Conservation (phyloP, 2,113 vertebrate genomes). For the Oncorhynchus kisutch region DNA sequence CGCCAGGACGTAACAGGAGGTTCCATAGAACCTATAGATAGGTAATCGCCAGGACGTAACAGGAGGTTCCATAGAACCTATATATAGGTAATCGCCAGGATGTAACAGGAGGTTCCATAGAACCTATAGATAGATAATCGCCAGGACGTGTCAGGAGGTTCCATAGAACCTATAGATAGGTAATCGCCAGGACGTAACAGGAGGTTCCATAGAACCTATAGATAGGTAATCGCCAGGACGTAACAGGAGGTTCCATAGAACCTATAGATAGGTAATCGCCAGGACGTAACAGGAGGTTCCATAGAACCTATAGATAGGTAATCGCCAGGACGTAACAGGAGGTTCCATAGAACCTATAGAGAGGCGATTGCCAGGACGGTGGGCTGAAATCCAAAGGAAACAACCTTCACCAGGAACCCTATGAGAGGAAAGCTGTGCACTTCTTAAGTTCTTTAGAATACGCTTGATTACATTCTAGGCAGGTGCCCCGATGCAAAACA, state of each 20-base stretch:
- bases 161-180: conserved; percentile 34
- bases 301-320: conserved; percentile 35
- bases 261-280: conserved; percentile 35
- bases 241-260: not conserved
- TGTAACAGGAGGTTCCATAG: not conserved
- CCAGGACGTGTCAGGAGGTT: not conserved
- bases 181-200: conserved; percentile 8
- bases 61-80: not conserved
- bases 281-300: not conserved
- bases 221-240: conserved; percentile 30
- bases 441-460: conserved; percentile 62
- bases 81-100: no score
- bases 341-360: conserved; percentile 23
- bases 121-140: conserved; percentile 37
- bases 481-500: conserved; percentile 54
- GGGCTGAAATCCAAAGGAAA: conserved; percentile 23
- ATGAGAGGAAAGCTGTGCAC: conserved; percentile 40
- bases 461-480: conserved; percentile 57
- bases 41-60: conserved; percentile 13
- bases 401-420: conserved; percentile 36
- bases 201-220: conserved; percentile 5
- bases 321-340: not conserved
- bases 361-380: conserved; percentile 20
- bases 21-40: conserved; percentile 30
- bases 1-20: not conserved